Evolutionary conservation across 1,140 invertebrate genomes (phyloP), one percentile per base, ranked within the genome.

Genomic region (Drosophila sp.): DNA sequence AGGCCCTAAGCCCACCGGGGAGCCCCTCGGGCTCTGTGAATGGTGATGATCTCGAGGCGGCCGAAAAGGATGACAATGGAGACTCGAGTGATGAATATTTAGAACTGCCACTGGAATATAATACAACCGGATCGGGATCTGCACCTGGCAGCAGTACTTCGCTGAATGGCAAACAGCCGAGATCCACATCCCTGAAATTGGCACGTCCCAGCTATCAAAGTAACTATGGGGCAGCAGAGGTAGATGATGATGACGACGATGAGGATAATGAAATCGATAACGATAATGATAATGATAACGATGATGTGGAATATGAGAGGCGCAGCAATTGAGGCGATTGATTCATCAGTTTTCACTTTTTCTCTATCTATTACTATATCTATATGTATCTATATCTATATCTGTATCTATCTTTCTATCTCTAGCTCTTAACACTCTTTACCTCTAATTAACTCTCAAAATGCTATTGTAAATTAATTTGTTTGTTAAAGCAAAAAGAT

Each of bases 1-100:
- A 97, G 92, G 97, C 97, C 6, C 94, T 98, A 11, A 98, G 97
- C 77, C 97, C 97, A 54, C 96, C 96, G 2, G 95, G 95, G 56
- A 97, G 96, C 79, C 96, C 96, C 1, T 93, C 91, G 63, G 90
- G 93, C 63, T 94, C 94, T 5, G 91, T 93, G 23, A 93, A 93
- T 84, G 93, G 93, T 70, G 94, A 94, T 87, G 93, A 94, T 80
- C 92, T 93, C 0, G 93, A 93, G 62, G 75, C 90, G 44, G 76
- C 54, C 3, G 60, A 61, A 4, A 72, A 76, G 1, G 55, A 6
- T 5, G 72, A 23, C 29, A 72, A 82, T 55, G 44, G 44, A 8
- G 44, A 50, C 25, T 76, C 66, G 27, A 72, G 75, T 40, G 81
- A 86, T 10, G 84, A 86, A 38, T 85, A 79, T 50, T 64, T 79